Percentiles rank a stretch among this genome's conserved stretches.
phyloP scores from a whole-genome alignment of 2,113 vertebrate species.

The Paralichthys olivaceus region DNA sequence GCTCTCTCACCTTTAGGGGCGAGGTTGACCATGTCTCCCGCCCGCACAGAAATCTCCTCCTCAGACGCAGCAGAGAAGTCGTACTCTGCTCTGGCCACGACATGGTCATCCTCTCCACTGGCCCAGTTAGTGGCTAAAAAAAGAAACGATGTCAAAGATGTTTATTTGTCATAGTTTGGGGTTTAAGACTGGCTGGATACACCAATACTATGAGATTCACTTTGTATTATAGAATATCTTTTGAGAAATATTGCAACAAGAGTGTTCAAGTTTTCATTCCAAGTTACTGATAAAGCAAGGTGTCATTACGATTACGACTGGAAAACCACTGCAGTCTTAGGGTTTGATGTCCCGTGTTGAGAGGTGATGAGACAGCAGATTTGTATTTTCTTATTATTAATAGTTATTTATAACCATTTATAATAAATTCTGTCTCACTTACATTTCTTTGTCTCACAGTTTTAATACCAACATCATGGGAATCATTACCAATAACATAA shows the following conservation, averaged over 20 bases:
- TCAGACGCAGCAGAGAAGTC: conserved; percentile 92
- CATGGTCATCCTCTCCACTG: conserved; percentile 93
- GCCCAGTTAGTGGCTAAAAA: conserved; percentile 88
- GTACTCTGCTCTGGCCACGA: conserved; percentile 95
- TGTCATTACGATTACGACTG: too few relatives aligned
- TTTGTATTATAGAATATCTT: neutral
- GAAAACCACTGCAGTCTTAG: too few relatives aligned
- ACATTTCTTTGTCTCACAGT: too few relatives aligned
- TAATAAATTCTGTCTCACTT: too few relatives aligned
- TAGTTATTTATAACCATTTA: too few relatives aligned
- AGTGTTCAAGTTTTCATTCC: too few relatives aligned
- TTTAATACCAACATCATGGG: too few relatives aligned
- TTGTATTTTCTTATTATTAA: too few relatives aligned
- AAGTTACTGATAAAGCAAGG: too few relatives aligned
- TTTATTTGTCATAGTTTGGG: neutral
- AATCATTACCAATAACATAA: too few relatives aligned
- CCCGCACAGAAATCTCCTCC: conserved; percentile 93
- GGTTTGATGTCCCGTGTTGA: too few relatives aligned
- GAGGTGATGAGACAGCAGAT: too few relatives aligned
- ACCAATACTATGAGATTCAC: neutral
- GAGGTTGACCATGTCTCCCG: conserved; percentile 94
- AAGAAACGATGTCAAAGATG: conserved; percentile 35
- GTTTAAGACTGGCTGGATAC: neutral
- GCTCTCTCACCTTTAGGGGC: conserved; percentile 91
- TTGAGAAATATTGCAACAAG: neutral